Base-by-base conservation (phyloP, 2,113 vertebrate species). In the Phalacrocorax carbo region DNA sequence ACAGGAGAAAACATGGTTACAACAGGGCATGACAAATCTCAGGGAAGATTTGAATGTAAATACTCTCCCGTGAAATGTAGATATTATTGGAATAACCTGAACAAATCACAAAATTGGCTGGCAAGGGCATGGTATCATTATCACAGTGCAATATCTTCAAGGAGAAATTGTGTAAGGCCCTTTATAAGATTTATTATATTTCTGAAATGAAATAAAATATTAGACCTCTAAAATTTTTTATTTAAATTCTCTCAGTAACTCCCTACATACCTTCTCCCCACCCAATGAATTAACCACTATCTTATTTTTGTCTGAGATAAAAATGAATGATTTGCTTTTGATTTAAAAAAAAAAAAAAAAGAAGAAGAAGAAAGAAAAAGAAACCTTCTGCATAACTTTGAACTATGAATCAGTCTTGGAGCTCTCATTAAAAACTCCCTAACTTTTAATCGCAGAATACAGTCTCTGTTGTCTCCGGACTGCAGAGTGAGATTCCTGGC, bases 61-160 rank as follows among this genome's bases (percentile, higher is more conserved):
- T 96, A 94, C 51, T 72, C 75, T 81, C 68, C 91, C 34, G 0
- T 96, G 90, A 97, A 97, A 96, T 91, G 92, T 93, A 96, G 91
- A 95, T 95, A 93, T 87, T 95, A 97, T 86, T 96, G 94, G 75
- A 96, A 96, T 97, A 97, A 97, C 94, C 93, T 88, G 96, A 96
- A 96, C 93, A 92, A 97, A 97, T 96, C 83, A 83, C 13, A 13
- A 92, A 96, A 97, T 93, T 87, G 70, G 58, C 73, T 94, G 66
- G 86, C 91, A 97, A 97, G 94, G 89, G 73, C 94, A 96, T 2
- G 2, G 21, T 34, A 66, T 93, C 76, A 73, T 94, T 94, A 96
- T 95, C 82, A 78, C 54, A 57, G 27, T 55, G 64, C 70, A 88
- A 27, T 81, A 92, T 96, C 91, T 93, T 96, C 90, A 96, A 96